These are phyloP conservation scores for Pachypsylla venusta DNA, from an alignment of 1,140 invertebrate genomes.

Conservation along the genomic window DNA sequence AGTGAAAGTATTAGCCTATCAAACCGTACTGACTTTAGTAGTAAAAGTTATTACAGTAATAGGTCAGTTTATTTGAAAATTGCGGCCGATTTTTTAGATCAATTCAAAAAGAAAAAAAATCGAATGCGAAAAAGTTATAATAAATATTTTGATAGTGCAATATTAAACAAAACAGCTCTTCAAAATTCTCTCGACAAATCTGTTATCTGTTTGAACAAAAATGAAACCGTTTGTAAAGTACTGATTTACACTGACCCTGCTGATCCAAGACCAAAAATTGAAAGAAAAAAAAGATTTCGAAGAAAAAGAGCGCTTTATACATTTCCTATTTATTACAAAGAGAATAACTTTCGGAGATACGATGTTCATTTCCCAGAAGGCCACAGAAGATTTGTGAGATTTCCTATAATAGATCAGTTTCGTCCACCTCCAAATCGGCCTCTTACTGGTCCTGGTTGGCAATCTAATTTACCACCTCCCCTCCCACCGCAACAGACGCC, in stretches of 20 bases:
- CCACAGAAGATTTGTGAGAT: slow-evolving; percentile 8
- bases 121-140: slow-evolving; percentile 4
- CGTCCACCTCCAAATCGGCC: background rate
- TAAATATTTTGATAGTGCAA: slow-evolving; percentile 2
- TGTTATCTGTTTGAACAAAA: background rate
- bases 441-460: background rate
- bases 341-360: background rate
- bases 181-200: slow-evolving; percentile 1
- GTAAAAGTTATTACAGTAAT: background rate
- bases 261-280: background rate
- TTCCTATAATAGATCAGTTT: background rate
- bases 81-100: slow-evolving; percentile 7
- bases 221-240: background rate
- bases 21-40: background rate
- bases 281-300: background rate
- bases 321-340: slow-evolving; percentile 14
- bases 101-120: slow-evolving; percentile 6
- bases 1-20: slow-evolving; percentile 11
- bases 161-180: background rate
- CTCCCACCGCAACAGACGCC: slow-evolving; percentile 7
- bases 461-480: background rate
- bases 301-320: slow-evolving; percentile 10
- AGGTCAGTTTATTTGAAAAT: background rate
- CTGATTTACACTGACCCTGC: background rate
- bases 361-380: background rate